A percentile compares a stretch with the other conserved stretches of the same genome.
Conservation (phyloP, 2,113 vertebrate genomes). For the Fulmarus glacialis region DNA sequence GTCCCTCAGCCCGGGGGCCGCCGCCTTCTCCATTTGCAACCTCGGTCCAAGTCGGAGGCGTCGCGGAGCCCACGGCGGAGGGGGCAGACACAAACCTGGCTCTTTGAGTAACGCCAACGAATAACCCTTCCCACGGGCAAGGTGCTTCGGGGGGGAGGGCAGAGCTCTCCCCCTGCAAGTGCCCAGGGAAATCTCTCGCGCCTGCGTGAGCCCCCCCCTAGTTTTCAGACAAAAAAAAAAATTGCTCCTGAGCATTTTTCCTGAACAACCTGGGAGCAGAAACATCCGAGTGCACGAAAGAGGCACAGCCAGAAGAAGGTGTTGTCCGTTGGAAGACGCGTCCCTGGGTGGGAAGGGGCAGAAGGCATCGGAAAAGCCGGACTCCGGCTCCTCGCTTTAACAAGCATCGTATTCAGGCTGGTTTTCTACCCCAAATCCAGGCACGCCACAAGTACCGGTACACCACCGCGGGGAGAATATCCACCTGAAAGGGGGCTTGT, state of each 20-base stretch:
- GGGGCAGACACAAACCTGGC: neutral
- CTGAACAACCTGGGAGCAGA: neutral
- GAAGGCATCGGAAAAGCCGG: neutral
- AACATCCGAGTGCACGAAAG: accelerated
- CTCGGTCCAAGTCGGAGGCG: neutral
- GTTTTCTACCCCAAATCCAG: neutral
- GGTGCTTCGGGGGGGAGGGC: neutral
- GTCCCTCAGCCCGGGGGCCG: neutral
- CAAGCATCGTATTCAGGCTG: neutral
- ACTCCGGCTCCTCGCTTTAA: neutral
- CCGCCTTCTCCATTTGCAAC: neutral
- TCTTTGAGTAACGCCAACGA: neutral
- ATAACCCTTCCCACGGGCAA: neutral
- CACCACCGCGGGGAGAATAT: accelerated
- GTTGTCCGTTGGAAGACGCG: neutral
- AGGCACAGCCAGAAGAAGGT: neutral
- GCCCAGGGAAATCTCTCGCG: neutral
- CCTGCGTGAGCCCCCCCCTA: neutral
- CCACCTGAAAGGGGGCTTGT: neutral
- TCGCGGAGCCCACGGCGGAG: neutral
- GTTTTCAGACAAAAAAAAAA: neutral
- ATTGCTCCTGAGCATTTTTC: neutral
- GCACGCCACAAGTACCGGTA: neutral
- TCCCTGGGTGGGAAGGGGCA: neutral
- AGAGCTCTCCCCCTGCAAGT: neutral